Evolutionary conservation across 2,113 vertebrate genomes (phyloP).

Genomic region (Montifringilla adamsi): DNA sequence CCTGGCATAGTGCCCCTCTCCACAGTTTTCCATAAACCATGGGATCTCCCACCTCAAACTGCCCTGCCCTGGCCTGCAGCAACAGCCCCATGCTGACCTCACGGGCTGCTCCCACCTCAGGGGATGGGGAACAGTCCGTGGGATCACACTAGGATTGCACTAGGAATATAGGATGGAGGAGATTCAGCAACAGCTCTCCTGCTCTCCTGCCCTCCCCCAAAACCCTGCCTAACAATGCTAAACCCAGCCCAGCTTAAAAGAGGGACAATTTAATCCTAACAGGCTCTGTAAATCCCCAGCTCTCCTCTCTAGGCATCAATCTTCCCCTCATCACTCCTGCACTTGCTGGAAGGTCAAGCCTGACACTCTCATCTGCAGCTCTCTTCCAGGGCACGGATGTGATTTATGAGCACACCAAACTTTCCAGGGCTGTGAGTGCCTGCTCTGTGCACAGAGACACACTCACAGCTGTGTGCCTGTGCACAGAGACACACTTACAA

Average conservation of each 20-base stretch:
- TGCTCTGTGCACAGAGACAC: neutral
- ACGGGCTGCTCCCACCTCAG: neutral
- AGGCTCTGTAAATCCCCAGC: constrained; percentile 47
- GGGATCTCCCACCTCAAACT: neutral
- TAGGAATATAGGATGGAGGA: neutral
- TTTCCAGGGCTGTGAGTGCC: neutral
- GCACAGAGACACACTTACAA: neutral
- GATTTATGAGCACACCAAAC: constrained; percentile 44
- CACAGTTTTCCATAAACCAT: neutral
- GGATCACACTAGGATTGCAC: neutral
- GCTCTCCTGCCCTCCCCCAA: neutral
- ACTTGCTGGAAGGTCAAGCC: constrained; percentile 48
- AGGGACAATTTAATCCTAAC: constrained; percentile 37
- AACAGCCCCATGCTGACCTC: neutral
- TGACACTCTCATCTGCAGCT: constrained; percentile 36
- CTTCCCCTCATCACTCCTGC: constrained; percentile 21
- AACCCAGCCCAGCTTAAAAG: neutral
- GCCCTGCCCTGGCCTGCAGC: neutral
- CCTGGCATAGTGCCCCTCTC: neutral
- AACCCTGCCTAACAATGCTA: neutral
- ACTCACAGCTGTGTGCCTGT: neutral
- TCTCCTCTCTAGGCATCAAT: constrained; percentile 45
- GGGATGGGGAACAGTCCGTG: rapidly evolving
- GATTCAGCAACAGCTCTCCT: neutral
- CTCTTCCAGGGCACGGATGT: neutral